These are phyloP conservation scores for Mesembrinibis cayennensis DNA, from an alignment of 2,113 vertebrate genomes.

Conservation along the genomic window DNA sequence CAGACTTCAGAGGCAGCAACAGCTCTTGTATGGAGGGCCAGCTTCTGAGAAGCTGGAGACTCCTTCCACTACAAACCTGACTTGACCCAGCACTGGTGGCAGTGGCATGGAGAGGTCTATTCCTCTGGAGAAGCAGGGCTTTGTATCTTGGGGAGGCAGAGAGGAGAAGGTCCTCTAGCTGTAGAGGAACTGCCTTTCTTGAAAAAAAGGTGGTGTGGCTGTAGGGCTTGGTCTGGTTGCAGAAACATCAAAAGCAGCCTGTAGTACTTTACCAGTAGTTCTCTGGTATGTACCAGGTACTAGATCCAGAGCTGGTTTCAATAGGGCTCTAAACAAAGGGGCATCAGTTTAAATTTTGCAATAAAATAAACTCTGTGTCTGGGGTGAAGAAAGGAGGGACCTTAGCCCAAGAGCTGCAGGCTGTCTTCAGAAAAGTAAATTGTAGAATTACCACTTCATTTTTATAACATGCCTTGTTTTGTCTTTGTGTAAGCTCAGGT, in stretches of 20 bases:
- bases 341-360: neutral
- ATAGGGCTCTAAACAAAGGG: neutral
- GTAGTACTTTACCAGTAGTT: neutral
- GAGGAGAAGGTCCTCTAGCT: neutral
- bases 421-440: neutral
- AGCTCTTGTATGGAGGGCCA: neutral
- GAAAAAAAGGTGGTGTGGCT: rapidly evolving
- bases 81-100: neutral
- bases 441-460: neutral
- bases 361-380: neutral
- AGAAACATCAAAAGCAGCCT: neutral
- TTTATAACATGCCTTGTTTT: neutral
- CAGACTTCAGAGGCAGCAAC: neutral
- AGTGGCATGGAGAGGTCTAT: neutral
- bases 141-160: neutral
- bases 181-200: neutral
- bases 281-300: neutral
- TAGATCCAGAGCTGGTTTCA: neutral
- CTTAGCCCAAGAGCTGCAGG: neutral
- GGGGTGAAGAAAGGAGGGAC: neutral
- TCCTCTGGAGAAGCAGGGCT: neutral
- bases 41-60: neutral
- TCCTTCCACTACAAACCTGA: neutral
- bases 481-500: neutral
- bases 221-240: neutral